phyloP scores from a whole-genome alignment of 2,888 invertebrate genomes.

The Conops quadrifasciatus region DNA sequence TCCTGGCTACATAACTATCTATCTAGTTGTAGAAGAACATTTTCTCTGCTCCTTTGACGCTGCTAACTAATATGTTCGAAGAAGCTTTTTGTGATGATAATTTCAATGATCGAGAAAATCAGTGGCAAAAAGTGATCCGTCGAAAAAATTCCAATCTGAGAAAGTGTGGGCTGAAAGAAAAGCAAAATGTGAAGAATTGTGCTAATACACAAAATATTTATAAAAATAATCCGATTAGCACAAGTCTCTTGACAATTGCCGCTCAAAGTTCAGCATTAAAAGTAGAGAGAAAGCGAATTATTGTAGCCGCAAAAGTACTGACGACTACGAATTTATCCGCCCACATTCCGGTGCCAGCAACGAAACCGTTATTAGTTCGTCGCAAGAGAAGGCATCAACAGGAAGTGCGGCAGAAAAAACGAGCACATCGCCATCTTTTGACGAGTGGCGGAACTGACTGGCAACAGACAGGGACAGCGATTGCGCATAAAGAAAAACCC shows the following conservation, averaged over 20 bases:
- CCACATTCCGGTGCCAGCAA: conserved; percentile 43
- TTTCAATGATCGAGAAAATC: conserved; percentile 48
- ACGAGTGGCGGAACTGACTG: conserved; percentile 59
- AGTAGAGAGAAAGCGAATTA: conserved; percentile 26
- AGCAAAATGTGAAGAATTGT: conserved; percentile 1
- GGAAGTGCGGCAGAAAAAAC: conserved; percentile 59
- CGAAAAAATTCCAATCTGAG: conserved; percentile 47
- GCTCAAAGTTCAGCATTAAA: conserved; percentile 15
- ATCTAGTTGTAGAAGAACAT: no score
- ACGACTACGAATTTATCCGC: neutral
- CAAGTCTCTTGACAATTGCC: neutral
- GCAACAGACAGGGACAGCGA: conserved; percentile 37
- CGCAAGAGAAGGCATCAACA: conserved; percentile 55
- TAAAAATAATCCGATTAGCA: conserved; percentile 11
- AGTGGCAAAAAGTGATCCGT: conserved; percentile 59
- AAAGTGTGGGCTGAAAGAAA: conserved; percentile 22
- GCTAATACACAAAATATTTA: conserved; percentile 30
- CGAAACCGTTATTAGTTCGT: conserved; percentile 37
- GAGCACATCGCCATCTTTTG: conserved; percentile 63
- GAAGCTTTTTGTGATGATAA: conserved; percentile 42
- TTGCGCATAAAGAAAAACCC: conserved; percentile 31
- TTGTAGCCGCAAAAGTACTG: neutral
- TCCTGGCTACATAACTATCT: no score
- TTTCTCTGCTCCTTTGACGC: neutral
- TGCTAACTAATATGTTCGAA: conserved; percentile 46